Conservation (phyloP, 2,113 vertebrate species). For the Sapayoa aenigma region DNA sequence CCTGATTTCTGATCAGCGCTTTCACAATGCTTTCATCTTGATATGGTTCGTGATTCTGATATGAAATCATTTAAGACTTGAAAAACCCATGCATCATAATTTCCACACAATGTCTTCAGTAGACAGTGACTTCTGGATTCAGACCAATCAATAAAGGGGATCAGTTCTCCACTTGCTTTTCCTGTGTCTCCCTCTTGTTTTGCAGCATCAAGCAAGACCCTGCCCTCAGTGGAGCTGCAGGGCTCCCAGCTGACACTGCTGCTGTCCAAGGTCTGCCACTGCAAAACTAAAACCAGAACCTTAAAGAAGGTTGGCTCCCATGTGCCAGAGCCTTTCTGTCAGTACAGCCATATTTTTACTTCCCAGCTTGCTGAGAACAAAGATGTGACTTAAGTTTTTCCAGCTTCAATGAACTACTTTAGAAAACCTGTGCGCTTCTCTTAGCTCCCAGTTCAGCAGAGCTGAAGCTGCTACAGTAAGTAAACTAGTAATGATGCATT, state of each 20-base stretch:
- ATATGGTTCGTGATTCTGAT: conserved; percentile 53
- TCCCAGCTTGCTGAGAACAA: not conserved
- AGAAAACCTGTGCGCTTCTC: not conserved
- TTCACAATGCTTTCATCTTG: conserved; percentile 58
- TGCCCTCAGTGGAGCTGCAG: conserved; percentile 15
- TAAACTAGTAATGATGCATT: not conserved
- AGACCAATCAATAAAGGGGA: conserved; percentile 89
- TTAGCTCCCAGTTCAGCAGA: not conserved
- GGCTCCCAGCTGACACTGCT: not conserved
- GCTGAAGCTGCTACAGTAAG: not conserved
- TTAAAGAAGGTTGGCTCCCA: not conserved
- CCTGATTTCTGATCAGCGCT: conserved; percentile 44
- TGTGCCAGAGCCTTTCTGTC: not conserved
- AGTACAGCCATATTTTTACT: not conserved
- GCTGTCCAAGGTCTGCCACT: not conserved
- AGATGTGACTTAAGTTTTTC: not conserved
- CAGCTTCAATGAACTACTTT: not conserved
- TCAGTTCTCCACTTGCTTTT: conserved; percentile 76
- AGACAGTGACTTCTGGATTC: conserved; percentile 83
- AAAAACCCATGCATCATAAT: conserved; percentile 79
- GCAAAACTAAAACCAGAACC: not conserved
- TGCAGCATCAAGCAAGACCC: conserved; percentile 20
- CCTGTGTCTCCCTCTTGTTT: conserved; percentile 67
- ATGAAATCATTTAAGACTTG: conserved; percentile 79
- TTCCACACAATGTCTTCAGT: conserved; percentile 80